phyloP scores from a whole-genome alignment of 30 jellyfish, hydroid and myxozoan species.

The Aurelia sp. region DNA sequence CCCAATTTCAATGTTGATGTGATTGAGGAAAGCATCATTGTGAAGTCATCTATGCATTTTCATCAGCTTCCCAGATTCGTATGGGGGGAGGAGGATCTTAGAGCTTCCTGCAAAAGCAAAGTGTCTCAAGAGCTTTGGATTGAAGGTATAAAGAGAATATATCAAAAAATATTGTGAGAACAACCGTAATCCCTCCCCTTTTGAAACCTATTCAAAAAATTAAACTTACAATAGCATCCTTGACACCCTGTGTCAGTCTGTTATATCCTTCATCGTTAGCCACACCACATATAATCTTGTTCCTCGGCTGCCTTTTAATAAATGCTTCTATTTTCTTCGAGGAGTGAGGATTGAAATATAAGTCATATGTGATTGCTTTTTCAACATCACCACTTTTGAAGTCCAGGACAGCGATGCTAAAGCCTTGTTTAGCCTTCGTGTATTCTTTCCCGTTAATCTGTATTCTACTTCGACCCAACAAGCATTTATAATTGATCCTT shows the following conservation, averaged over 20 bases:
- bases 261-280: slow-evolving; percentile 44
- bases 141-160: too few relatives aligned
- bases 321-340: slow-evolving; percentile 22
- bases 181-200: too few relatives aligned
- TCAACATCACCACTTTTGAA: slow-evolving; percentile 44
- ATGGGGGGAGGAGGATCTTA: too few relatives aligned
- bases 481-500: slow-evolving; percentile 11
- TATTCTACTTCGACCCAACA: slow-evolving; percentile 14
- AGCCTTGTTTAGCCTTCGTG: slow-evolving; percentile 43
- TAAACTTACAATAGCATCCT: slow-evolving; percentile 39
- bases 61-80: too few relatives aligned
- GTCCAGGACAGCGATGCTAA: slow-evolving; percentile 44
- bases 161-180: too few relatives aligned
- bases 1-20: too few relatives aligned
- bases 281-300: slow-evolving; percentile 47
- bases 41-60: too few relatives aligned
- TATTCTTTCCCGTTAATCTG: slow-evolving; percentile 51
- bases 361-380: slow-evolving; percentile 27
- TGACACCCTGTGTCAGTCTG: slow-evolving; percentile 27
- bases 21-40: too few relatives aligned
- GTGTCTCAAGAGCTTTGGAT: too few relatives aligned
- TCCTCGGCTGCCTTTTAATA: not conserved
- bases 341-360: not conserved
- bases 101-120: too few relatives aligned
- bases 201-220: not conserved